Base-by-base conservation (phyloP, 2,797 vertebrate species). In the Aulostomus chinensis region DNA sequence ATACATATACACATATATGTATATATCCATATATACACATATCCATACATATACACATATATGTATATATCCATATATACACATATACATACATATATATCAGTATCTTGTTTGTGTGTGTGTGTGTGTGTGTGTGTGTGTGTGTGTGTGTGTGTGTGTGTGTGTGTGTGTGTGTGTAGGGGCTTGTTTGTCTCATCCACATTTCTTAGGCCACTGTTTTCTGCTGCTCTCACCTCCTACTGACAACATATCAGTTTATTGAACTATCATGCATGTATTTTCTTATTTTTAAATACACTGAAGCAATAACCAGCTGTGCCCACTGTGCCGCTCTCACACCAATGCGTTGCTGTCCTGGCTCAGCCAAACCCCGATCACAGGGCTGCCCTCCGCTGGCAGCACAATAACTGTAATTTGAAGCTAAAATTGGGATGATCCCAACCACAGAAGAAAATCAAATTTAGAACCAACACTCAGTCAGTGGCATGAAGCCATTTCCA, bases 391-490 rank as follows among this genome's bases (percentile, higher is more conserved):
- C 60, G 28, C 34, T 35, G 54, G 59, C 50, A 34, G 26, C 43
- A 59, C 49, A 54, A n/a, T 31, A 24, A 39, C 61, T 63, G 37
- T 76, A 60, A 73, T 79, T 76, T 67, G 15, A 20, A 45, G 49
- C 48, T 80, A 76, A 62, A 72, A 52, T 36, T 28, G 40, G 73
- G 29, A 65, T 5, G 35, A 55, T 48, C 40, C 33, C 37, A 56
- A 62, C 73, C 66, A 33, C 68, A 55, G 18, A 29, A 8, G 31
- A 49, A 52, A 55, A 50, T 43, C 35, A 16, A 5, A 53, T 60
- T 60, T 36, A 22, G 17, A 59, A 35, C 11, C 35, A 53, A 43
- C 30, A 30, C 18, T 53, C 29, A 52, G 41, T 52, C 21, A 56
- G 57, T 62, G 60, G 51, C 9, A 11, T 24, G 9, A 26, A 36